phyloP scores from a whole-genome alignment of 2,888 invertebrate genomes.

The Tenthredo amoena region DNA sequence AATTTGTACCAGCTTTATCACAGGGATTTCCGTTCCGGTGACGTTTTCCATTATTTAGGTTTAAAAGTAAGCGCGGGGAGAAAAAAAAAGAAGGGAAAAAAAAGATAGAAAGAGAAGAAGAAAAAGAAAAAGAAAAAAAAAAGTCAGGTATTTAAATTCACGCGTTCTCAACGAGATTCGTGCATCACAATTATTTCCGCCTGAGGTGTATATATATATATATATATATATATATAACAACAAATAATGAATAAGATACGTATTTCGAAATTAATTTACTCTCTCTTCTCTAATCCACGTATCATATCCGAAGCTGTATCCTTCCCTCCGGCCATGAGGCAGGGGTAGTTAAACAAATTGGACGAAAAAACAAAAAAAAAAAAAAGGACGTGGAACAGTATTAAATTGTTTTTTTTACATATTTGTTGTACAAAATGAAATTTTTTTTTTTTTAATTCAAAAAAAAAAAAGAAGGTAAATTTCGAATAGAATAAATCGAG shows the following conservation, averaged over 20 bases:
- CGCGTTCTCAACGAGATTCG: constrained; percentile 14
- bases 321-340: constrained; percentile 37
- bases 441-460: neutral
- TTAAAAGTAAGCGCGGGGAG: constrained; percentile 38
- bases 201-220: neutral
- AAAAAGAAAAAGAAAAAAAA: neutral
- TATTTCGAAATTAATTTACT: too few relatives aligned
- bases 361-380: constrained; percentile 48
- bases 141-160: constrained; percentile 5
- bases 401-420: too few relatives aligned
- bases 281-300: too few relatives aligned
- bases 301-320: too few relatives aligned
- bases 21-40: constrained; percentile 39
- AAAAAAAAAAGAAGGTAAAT: neutral
- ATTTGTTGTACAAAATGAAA: neutral
- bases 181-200: neutral
- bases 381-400: constrained; percentile 45
- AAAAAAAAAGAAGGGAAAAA: neutral
- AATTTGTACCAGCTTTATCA: constrained; percentile 36
- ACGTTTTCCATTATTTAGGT: constrained; percentile 47
- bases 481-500: neutral
- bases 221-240: too few relatives aligned
- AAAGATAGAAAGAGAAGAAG: neutral
- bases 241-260: too few relatives aligned
- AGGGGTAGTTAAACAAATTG: neutral